Base-by-base conservation (phyloP, 2,113 vertebrate species). In the Daphoenositta chrysoptera region DNA sequence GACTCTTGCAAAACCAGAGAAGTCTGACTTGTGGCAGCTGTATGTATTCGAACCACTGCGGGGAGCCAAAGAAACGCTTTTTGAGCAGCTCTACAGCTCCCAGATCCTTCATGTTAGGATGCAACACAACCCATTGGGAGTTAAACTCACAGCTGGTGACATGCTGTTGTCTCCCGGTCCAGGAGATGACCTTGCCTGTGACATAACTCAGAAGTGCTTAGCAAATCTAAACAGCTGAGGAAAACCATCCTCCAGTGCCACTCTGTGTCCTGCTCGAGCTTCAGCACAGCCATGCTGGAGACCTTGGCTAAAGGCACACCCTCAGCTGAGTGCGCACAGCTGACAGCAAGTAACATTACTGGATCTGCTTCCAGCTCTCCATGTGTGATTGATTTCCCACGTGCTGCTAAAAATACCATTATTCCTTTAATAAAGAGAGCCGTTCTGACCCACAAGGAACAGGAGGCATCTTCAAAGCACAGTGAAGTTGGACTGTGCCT, bases 321-420 rank as follows among this genome's bases (percentile, higher is more conserved):
- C 4, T 35, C 51, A 51, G 10, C 0, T 37, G 64, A 69, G 54
- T 4, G 21, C 10, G 30, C 30, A 15, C 64, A 77, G 66, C 51
- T 42, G 54, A 22, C 0, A 0, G 48, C 33, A 69, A 0, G 0
- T 31, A 22, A 51, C 16, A 2, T 33, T 24, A n/a, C 17, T 51
- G 57, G 44, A 35, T 87, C 13, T 2, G 1, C 31, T 73, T 73
- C 39, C 72, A 84, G 37, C 54, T 87, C 64, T 91, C 31, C 40
- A 5, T 0, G 2, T 39, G 26, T 8, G 26, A 53, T 12, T 42
- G 24, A 40, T 66, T 70, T 73, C n/a, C 50, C 48, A 35, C 0
- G 0, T 51, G 45, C 42, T 79, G 26, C 65, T 66, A 42, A 78
- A 87, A 91, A 75, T 7, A 37, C 15, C 27, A 35, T 33, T 68